phyloP scores from a whole-genome alignment of 2,888 invertebrate species.

The Spilarctia lutea region DNA sequence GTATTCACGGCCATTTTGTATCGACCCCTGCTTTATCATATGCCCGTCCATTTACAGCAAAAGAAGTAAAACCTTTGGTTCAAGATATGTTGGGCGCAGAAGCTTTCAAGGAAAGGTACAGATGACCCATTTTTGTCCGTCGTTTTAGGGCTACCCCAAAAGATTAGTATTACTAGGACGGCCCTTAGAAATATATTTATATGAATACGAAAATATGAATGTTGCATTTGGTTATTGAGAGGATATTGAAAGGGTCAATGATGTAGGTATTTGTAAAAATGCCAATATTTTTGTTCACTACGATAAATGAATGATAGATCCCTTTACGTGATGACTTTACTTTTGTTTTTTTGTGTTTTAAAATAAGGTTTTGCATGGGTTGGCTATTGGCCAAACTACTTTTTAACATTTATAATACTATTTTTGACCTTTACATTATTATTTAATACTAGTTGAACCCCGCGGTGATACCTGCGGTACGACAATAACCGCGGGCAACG shows the following conservation, averaged over 20 bases:
- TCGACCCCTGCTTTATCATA: slow-evolving; percentile 49
- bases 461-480: no score
- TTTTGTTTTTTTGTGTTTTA: slow-evolving; percentile 26
- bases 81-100: slow-evolving; percentile 51
- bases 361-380: background rate
- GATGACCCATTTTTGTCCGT: slow-evolving; percentile 72
- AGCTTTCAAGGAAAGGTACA: slow-evolving; percentile 70
- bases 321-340: slow-evolving; percentile 27
- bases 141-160: slow-evolving; percentile 68
- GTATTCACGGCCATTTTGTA: slow-evolving; percentile 56
- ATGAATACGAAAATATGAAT: slow-evolving; percentile 63
- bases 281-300: slow-evolving; percentile 44
- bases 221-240: slow-evolving; percentile 64
- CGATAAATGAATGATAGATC: slow-evolving; percentile 39
- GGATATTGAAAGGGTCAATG: slow-evolving; percentile 57
- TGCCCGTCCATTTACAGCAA: slow-evolving; percentile 11
- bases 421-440: background rate
- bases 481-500: no score
- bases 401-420: background rate
- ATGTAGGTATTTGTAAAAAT: slow-evolving; percentile 49
- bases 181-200: slow-evolving; percentile 68
- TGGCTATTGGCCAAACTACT: slow-evolving; percentile 3
- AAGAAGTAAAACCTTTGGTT: slow-evolving; percentile 38
- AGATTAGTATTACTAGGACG: slow-evolving; percentile 70
- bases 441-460: no score